Percentiles rank a stretch among this genome's conserved stretches.
Conservation (phyloP, 1,140 invertebrate genomes). For the Bombus balteatus region DNA sequence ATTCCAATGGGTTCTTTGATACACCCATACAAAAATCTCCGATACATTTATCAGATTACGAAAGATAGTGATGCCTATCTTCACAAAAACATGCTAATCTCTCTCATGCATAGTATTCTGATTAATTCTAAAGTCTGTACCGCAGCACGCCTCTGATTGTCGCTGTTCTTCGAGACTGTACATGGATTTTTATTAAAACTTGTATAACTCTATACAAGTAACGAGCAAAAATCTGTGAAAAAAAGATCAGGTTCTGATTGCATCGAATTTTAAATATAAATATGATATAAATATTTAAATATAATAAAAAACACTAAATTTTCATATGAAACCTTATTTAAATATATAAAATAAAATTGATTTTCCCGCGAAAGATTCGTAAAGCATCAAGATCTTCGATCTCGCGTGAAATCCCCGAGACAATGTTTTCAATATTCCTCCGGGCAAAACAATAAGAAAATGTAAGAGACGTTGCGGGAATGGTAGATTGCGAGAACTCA, state of each 20-base stretch:
- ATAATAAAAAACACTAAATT: not conserved
- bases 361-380: not conserved
- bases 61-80: not conserved
- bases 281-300: too few relatives aligned
- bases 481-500: not conserved
- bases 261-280: not conserved
- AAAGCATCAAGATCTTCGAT: not conserved
- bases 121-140: not conserved
- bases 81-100: not conserved
- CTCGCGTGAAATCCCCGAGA: not conserved
- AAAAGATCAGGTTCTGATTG: not conserved
- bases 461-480: too few relatives aligned
- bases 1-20: not conserved
- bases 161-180: not conserved
- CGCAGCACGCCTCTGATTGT: not conserved
- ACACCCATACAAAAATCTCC: not conserved
- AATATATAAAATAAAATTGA: not conserved
- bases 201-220: not conserved
- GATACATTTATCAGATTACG: not conserved
- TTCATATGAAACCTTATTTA: not conserved
- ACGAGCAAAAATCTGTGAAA: not conserved
- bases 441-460: not conserved
- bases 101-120: too few relatives aligned
- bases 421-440: not conserved
- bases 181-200: not conserved